Base-by-base conservation (phyloP, 2,113 vertebrate genomes). In the Bubo bubo region DNA sequence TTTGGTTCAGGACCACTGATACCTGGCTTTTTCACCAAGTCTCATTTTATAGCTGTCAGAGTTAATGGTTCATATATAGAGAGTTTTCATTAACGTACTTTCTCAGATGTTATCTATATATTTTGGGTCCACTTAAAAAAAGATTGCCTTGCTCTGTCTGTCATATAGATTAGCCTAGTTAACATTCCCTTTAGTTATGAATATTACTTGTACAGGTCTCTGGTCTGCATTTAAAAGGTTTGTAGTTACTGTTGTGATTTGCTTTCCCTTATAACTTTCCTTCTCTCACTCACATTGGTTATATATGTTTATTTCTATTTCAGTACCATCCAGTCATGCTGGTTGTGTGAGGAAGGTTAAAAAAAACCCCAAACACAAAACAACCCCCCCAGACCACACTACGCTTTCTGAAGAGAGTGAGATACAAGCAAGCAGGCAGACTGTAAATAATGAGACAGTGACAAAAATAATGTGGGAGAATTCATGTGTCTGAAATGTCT, bases 61-160 rank as follows among this genome's bases (percentile, higher is more conserved):
- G 24, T 63, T 91, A 88, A 52, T 79, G 41, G 58, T 37, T 94
- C 66, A n/a, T 56, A 72, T 53, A 37, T 1, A 53, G 9, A 62
- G 59, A 82, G 39, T 58, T 87, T 90, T 86, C 56, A 79, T 84
- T 94, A 59, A 79, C 76, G 56, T 30, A 53, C 26, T 67, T 67
- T 55, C 60, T 86, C 74, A 55, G 37, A 37, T 56, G 18, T 56
- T 76, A 83, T 24, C 34, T 68, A 2, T 49, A 1, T 26, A 24
- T 88, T 95, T 82, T 70, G 74, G 88, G 35, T 60, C 83, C 49
- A 22, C 34, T 91, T 90, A 41, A 86, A 87, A 94, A 92, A 77
- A 11, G 71, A 12, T 71, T 83, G 16, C 27, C 9, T 74, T 93
- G 18, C 6, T 85, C 53, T 59, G 30, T 79, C 89, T 88, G 45